A percentile compares a stretch with the other conserved stretches of the same genome.
These are phyloP conservation scores for Sclerurus mexicanus DNA, from an alignment of 2,113 vertebrate species.

Conservation along the genomic window DNA sequence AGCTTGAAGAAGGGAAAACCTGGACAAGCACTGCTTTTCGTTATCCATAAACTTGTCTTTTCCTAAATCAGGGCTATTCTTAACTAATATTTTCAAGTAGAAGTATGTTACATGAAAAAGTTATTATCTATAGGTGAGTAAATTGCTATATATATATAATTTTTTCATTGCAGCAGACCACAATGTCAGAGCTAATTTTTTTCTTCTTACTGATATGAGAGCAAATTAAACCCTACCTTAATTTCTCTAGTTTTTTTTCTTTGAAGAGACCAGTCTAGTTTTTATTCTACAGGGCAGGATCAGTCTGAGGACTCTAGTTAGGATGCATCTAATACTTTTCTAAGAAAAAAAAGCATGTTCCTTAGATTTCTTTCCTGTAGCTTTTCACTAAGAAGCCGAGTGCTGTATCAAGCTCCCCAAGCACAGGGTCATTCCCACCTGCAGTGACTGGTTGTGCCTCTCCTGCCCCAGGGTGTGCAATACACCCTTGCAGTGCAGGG, in stretches of 20 bases:
- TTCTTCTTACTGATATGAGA: background rate
- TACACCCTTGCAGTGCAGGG: fast-evolving
- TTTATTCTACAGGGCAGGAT: background rate
- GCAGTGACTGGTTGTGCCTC: background rate
- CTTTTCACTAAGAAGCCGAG: background rate
- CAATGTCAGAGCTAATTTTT: background rate
- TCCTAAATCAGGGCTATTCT: background rate
- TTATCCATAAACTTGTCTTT: background rate
- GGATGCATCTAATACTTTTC: background rate
- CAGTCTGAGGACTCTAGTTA: background rate
- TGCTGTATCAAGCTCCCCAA: background rate
- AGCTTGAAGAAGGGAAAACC: background rate
- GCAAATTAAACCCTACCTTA: background rate
- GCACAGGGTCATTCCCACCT: background rate
- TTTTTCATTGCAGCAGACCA: background rate
- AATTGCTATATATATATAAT: background rate
- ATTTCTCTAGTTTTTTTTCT: background rate
- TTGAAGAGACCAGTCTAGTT: background rate
- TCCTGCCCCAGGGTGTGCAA: background rate
- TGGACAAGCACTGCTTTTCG: background rate
- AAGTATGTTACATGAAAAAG: background rate
- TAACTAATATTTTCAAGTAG: background rate
- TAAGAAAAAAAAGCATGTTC: background rate
- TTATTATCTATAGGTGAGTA: background rate
- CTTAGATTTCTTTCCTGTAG: background rate